Percentiles rank a stretch among this genome's conserved stretches.
Conservation (phyloP, 2,113 vertebrate genomes). For the Pampusana beccarii region DNA sequence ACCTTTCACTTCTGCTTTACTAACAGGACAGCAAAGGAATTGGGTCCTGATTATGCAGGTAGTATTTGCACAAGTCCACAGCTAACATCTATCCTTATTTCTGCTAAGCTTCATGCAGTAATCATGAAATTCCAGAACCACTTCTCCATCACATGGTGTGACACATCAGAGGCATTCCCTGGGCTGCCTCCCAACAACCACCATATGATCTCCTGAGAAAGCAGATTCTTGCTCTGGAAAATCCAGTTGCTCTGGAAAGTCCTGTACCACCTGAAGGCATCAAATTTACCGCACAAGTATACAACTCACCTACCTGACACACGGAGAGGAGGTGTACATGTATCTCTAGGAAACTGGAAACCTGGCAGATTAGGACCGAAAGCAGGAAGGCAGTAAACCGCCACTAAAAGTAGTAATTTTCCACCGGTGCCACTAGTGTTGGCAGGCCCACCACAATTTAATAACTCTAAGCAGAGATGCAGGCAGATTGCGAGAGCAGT, state of each 20-base stretch:
- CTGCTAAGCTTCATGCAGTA: background rate
- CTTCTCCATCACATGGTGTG: background rate
- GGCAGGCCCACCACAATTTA: background rate
- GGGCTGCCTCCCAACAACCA: background rate
- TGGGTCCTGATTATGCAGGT: rapidly evolving
- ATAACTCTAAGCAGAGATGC: background rate
- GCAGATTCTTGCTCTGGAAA: background rate
- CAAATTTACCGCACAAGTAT: background rate
- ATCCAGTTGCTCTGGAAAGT: background rate
- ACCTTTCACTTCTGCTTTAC: background rate
- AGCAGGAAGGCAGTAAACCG: background rate
- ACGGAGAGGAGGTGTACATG: rapidly evolving
- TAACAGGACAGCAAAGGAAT: background rate
- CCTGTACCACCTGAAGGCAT: background rate
- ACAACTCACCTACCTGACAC: background rate
- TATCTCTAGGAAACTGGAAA: background rate
- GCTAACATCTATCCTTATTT: background rate
- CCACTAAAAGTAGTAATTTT: background rate
- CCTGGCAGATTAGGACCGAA: background rate
- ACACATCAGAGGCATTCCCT: background rate
- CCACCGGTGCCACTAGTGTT: background rate
- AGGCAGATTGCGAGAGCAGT: background rate
- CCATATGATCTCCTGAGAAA: background rate
- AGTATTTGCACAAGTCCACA: background rate
- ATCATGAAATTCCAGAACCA: background rate